phyloP scores from a whole-genome alignment of 2,113 vertebrate genomes.

The Oreochromis aureus region DNA sequence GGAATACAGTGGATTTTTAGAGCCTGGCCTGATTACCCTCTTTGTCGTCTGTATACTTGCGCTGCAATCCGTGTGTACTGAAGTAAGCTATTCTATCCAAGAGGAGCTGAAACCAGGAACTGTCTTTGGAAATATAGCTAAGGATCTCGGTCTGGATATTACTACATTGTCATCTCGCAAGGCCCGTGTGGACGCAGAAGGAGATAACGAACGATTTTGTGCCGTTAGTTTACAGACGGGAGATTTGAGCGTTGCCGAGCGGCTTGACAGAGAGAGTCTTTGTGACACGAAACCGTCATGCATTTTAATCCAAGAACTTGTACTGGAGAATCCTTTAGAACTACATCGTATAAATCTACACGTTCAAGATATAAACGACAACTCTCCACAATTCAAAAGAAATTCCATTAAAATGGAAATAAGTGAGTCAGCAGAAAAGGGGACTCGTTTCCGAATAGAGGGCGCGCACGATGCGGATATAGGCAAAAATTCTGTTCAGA shows the following conservation, averaged over 20 bases:
- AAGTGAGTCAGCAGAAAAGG: background rate
- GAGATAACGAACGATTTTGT: background rate
- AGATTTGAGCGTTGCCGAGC: conserved; percentile 19
- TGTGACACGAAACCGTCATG: conserved; percentile 36
- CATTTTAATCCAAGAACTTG: conserved; percentile 47
- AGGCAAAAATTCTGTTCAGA: conserved; percentile 71
- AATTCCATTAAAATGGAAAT: conserved; percentile 53
- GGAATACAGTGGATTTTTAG: background rate
- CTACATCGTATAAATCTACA: conserved; percentile 44
- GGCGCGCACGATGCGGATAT: conserved; percentile 72
- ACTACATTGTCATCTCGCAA: conserved; percentile 54
- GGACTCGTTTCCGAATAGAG: conserved; percentile 49
- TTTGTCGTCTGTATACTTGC: background rate
- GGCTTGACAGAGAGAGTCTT: conserved; percentile 43
- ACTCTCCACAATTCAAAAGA: conserved; percentile 42
- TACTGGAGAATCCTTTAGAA: conserved; percentile 55
- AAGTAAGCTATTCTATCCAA: conserved; percentile 52
- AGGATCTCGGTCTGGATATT: conserved; percentile 64
- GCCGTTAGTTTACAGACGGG: conserved; percentile 32
- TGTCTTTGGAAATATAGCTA: conserved; percentile 70
- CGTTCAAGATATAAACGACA: conserved; percentile 65
- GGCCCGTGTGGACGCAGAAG: conserved; percentile 32
- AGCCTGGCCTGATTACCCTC: background rate
- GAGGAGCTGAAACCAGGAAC: conserved; percentile 70
- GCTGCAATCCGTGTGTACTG: background rate